Conservation (phyloP, 2,797 vertebrate genomes). For the Sebastes oblongus region DNA sequence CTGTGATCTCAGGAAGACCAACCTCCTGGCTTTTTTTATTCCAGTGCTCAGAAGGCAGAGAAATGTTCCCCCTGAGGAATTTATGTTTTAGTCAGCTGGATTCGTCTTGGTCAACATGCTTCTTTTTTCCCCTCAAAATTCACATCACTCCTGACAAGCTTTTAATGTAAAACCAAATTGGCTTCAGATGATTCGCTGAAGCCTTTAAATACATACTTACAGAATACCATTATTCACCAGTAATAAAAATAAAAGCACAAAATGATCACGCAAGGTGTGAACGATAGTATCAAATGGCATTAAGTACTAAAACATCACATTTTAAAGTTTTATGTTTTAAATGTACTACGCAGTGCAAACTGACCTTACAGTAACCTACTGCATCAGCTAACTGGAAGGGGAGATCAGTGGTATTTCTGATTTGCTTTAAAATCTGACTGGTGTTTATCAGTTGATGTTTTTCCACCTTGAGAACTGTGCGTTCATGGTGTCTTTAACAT, state of each 20-base stretch:
- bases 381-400: not conserved
- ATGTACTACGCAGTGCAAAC: not conserved
- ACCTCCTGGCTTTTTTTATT: conserved; percentile 26
- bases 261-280: not conserved
- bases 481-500: not conserved
- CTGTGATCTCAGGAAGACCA: conserved; percentile 37
- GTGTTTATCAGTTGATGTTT: not conserved
- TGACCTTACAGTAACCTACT: not conserved
- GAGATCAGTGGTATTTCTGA: not conserved
- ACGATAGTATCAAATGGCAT: not conserved
- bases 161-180: not conserved
- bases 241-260: not conserved
- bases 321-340: not conserved
- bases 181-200: not conserved
- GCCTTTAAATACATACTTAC: not conserved
- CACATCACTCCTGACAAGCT: not conserved
- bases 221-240: not conserved
- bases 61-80: conserved; percentile 27
- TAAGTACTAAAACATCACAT: not conserved
- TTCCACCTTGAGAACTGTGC: not conserved
- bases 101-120: not conserved
- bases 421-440: not conserved
- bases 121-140: not conserved
- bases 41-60: conserved; percentile 32
- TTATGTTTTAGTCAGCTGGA: conserved; percentile 2